Percentiles rank a stretch among this genome's conserved stretches.
Evolutionary conservation across 2,113 vertebrate genomes (phyloP).

Genomic region (Pelecanus crispus): DNA sequence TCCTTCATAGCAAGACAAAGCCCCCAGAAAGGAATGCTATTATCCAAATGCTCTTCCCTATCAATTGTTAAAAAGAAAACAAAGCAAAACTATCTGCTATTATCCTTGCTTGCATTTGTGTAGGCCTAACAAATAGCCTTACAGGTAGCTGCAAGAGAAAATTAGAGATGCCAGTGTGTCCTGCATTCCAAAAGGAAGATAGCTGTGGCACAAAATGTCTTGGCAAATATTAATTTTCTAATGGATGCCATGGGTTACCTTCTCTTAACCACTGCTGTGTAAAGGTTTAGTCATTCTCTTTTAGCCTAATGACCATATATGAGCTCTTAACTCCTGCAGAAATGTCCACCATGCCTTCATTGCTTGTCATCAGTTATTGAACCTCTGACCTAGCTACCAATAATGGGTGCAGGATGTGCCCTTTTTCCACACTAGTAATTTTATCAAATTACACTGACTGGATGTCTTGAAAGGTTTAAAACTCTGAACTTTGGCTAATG

Average conservation of each 20-base stretch:
- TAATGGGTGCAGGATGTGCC: background rate
- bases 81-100: background rate
- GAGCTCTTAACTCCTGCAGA: background rate
- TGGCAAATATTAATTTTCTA: background rate
- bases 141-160: background rate
- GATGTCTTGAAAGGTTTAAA: background rate
- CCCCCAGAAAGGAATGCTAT: background rate
- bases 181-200: background rate
- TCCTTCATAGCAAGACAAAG: background rate
- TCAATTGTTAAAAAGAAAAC: background rate
- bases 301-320: background rate
- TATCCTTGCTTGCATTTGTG: background rate
- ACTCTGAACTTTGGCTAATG: background rate
- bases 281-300: background rate
- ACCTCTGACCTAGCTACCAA: background rate
- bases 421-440: background rate
- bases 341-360: background rate
- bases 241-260: background rate
- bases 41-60: background rate
- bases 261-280: background rate
- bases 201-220: background rate
- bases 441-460: background rate
- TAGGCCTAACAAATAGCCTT: background rate
- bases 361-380: background rate
- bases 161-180: background rate